Evolutionary conservation across 2,113 vertebrate genomes (phyloP).

Genomic region (Cryptomyrus ogoouensis): DNA sequence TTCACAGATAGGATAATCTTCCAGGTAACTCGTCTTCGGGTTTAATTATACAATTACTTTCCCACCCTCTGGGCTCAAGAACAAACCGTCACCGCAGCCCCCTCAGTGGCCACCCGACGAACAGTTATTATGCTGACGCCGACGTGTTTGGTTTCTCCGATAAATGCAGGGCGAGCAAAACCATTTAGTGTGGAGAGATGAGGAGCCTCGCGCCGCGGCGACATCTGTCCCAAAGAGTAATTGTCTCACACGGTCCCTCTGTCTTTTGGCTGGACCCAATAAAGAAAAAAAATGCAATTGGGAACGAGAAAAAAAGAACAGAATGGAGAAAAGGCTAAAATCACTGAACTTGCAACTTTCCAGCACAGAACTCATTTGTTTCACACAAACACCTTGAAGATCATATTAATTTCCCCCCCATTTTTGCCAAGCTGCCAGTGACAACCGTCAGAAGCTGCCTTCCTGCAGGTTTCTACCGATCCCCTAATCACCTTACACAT

Average conservation of each 20-base stretch:
- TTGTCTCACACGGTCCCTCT: conserved; percentile 30
- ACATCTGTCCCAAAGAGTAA: conserved; percentile 48
- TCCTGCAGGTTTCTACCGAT: neutral
- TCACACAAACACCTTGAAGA: conserved; percentile 29
- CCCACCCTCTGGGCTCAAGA: neutral
- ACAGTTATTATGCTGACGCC: conserved; percentile 26
- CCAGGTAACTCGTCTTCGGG: neutral
- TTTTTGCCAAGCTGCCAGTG: conserved; percentile 25
- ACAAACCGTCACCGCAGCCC: neutral
- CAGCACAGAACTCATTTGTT: conserved; percentile 31
- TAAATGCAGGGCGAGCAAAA: conserved; percentile 45
- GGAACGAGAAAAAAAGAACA: conserved; percentile 13
- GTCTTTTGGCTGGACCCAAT: conserved; percentile 19
- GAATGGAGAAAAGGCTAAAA: conserved; percentile 33
- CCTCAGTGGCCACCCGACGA: neutral
- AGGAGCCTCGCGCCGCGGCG: conserved; percentile 28
- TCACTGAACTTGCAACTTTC: conserved; percentile 39
- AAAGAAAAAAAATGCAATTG: neutral
- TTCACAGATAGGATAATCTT: neutral
- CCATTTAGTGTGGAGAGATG: conserved; percentile 36
- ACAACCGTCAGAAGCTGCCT: neutral
- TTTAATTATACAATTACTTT: neutral
- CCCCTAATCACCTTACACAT: conserved; percentile 11
- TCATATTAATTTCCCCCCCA: conserved; percentile 15
- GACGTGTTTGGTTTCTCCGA: conserved; percentile 25